Percentiles rank a stretch among this genome's conserved stretches.
These are phyloP conservation scores for Erythrocercus mccallii DNA, from an alignment of 2,113 vertebrate genomes.

Conservation along the genomic window DNA sequence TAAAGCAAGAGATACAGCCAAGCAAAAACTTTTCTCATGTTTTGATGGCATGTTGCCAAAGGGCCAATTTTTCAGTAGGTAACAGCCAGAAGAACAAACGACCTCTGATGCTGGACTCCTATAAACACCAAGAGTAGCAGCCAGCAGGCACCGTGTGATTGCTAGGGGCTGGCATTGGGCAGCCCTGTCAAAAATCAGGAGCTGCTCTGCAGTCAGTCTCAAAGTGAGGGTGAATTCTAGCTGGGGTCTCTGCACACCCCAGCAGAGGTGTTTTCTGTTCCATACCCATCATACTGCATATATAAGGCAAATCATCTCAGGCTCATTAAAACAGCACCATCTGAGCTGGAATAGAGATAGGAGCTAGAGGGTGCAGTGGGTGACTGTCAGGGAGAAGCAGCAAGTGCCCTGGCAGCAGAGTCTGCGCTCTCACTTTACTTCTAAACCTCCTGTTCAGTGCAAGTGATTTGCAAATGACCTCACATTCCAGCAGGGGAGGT, in stretches of 20 bases:
- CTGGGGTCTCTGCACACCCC: neutral
- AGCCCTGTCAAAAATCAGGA: neutral
- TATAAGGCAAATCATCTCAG: neutral
- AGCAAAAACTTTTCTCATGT: neutral
- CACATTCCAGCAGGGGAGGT: fast-evolving
- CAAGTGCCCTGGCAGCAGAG: neutral
- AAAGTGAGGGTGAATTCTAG: neutral
- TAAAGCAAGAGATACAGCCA: neutral
- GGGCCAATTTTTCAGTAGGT: fast-evolving
- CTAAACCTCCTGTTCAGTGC: neutral
- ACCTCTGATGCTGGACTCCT: neutral
- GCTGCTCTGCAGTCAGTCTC: neutral
- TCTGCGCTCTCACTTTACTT: neutral
- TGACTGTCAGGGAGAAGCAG: neutral
- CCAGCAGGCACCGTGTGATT: neutral
- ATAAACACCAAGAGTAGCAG: fast-evolving
- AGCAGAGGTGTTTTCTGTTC: neutral
- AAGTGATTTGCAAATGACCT: neutral
- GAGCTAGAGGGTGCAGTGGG: neutral
- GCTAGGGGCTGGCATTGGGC: neutral
- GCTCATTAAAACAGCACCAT: neutral
- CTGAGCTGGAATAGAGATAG: neutral
- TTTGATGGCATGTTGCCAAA: neutral
- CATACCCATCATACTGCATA: neutral
- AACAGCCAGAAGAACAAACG: neutral